These are phyloP conservation scores for Spea bombifrons DNA, from an alignment of 2,113 vertebrate genomes.

Conservation along the genomic window DNA sequence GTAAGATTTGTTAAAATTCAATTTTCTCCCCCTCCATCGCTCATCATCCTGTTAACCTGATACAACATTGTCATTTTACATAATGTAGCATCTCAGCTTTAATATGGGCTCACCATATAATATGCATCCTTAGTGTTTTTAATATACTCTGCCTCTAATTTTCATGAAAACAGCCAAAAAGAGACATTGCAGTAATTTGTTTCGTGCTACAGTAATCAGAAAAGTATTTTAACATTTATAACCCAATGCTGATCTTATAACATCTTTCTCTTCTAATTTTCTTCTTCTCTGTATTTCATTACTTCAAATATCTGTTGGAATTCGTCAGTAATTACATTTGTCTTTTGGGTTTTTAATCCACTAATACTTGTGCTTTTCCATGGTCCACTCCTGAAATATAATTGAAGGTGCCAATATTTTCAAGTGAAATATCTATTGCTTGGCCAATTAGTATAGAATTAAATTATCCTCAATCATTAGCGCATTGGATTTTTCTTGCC, in stretches of 20 bases:
- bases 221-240: background rate
- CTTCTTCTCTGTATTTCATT: slow-evolving; percentile 7
- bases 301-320: slow-evolving; percentile 10
- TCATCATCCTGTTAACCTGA: too few relatives aligned
- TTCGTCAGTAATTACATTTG: slow-evolving; percentile 26
- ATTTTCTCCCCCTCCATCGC: too few relatives aligned
- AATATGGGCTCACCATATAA: too few relatives aligned
- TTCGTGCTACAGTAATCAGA: background rate
- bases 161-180: too few relatives aligned
- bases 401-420: slow-evolving; percentile 45
- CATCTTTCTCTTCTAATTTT: background rate
- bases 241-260: background rate
- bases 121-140: too few relatives aligned
- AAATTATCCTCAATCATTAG: slow-evolving; percentile 42
- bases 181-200: background rate
- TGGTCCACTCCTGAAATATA: slow-evolving; percentile 19
- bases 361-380: slow-evolving; percentile 16
- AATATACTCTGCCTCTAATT: too few relatives aligned
- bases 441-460: slow-evolving; percentile 37
- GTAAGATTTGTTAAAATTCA: too few relatives aligned
- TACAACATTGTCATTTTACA: too few relatives aligned
- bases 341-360: slow-evolving; percentile 21
- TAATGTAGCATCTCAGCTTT: too few relatives aligned
- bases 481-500: slow-evolving; percentile 33
- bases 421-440: slow-evolving; percentile 41